Percentiles rank a stretch among this genome's conserved stretches.
These are phyloP conservation scores for Nephotettix cincticeps DNA, from an alignment of 1,140 invertebrate species.

Conservation along the genomic window DNA sequence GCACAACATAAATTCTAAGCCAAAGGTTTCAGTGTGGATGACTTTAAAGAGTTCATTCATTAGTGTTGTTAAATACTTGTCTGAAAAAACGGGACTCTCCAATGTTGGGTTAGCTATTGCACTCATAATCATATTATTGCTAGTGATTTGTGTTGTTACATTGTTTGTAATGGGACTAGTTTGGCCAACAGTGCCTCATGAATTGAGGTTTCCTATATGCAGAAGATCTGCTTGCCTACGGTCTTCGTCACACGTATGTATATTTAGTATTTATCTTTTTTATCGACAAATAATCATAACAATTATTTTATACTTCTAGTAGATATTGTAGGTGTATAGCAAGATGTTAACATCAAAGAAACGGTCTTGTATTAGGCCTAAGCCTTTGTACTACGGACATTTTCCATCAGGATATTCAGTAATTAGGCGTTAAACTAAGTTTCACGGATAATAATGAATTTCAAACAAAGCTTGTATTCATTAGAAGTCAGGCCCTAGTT, in stretches of 20 bases:
- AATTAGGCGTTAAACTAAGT: too few species aligned
- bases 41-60: not conserved
- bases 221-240: constrained; percentile 41
- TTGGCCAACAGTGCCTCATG: constrained; percentile 43
- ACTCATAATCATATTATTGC: constrained; percentile 38
- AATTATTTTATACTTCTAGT: too few species aligned
- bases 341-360: too few species aligned
- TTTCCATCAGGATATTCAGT: too few species aligned
- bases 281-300: too few species aligned
- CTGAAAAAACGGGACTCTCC: constrained; percentile 36
- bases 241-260: constrained; percentile 45
- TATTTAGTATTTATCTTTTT: constrained; percentile 15
- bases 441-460: too few species aligned
- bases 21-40: not conserved
- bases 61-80: not conserved
- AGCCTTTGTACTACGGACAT: too few species aligned
- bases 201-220: constrained; percentile 40
- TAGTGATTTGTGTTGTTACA: constrained; percentile 35
- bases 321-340: too few species aligned
- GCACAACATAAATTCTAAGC: not conserved
- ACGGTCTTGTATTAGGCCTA: too few species aligned
- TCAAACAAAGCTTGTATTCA: too few species aligned
- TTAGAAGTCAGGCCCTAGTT: too few species aligned
- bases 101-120: constrained; percentile 30
- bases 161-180: constrained; percentile 43